Evolutionary conservation across 2,797 vertebrate genomes (phyloP).

Genomic region (Propithecus deckenii): DNA sequence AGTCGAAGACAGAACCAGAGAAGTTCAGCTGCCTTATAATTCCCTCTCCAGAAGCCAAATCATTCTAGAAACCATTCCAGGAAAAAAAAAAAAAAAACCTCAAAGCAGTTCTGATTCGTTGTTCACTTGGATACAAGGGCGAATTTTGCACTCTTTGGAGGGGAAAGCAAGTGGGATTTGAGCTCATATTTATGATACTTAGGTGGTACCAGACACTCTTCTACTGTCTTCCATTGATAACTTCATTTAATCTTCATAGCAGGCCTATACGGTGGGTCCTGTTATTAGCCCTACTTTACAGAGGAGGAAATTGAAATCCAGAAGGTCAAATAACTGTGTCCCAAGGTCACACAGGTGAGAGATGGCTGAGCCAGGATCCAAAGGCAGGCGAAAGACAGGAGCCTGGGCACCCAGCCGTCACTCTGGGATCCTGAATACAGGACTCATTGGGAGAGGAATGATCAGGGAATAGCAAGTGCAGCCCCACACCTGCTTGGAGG

Average conservation of each 20-base stretch:
- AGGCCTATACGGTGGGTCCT: not conserved
- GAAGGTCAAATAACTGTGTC: not conserved
- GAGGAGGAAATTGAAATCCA: not conserved
- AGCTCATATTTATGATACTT: not conserved
- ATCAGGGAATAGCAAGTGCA: not conserved
- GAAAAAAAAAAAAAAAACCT: not conserved
- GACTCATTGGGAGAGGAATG: rapidly evolving
- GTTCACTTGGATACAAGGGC: conserved; percentile 1
- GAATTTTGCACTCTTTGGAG: not conserved
- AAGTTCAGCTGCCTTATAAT: conserved; percentile 70
- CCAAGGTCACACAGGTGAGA: conserved; percentile 3
- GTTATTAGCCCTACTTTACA: not conserved
- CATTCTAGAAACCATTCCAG: conserved; percentile 67
- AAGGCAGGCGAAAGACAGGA: not conserved
- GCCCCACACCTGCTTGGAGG: rapidly evolving
- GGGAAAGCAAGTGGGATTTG: not conserved
- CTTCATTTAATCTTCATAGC: not conserved
- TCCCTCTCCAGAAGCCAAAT: conserved; percentile 71
- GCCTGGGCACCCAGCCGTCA: not conserved
- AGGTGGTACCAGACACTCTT: not conserved
- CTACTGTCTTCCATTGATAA: not conserved
- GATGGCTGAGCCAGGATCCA: not conserved
- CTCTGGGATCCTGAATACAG: not conserved
- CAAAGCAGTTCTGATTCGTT: conserved; percentile 11
- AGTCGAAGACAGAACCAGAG: conserved; percentile 63